Percentiles rank a stretch among this genome's conserved stretches.
phyloP scores from a whole-genome alignment of 2,113 vertebrate genomes.

The Rhinopithecus roxellana region DNA sequence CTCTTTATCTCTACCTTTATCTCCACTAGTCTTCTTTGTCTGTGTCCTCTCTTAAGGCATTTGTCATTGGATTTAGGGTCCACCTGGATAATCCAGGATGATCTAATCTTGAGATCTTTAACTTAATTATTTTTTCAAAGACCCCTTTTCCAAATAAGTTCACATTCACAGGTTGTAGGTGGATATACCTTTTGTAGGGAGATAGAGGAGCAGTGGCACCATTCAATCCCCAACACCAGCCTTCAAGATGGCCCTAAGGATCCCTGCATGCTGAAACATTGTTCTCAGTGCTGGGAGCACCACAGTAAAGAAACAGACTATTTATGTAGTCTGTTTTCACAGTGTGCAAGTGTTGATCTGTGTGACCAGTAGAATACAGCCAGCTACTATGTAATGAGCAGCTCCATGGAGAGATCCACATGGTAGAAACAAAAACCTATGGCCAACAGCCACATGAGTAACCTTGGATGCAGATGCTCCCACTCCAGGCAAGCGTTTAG shows the following conservation, averaged over 20 bases:
- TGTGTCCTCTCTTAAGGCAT: not conserved
- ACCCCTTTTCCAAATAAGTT: not conserved
- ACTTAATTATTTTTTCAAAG: not conserved
- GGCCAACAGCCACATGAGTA: not conserved
- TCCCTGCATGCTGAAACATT: no score
- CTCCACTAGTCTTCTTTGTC: not conserved
- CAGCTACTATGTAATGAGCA: not conserved
- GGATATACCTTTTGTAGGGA: not conserved
- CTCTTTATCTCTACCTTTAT: not conserved
- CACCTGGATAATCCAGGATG: not conserved
- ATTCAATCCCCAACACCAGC: not conserved
- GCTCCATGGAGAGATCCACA: not conserved
- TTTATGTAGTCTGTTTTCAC: not conserved
- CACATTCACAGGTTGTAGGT: not conserved
- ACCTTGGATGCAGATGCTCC: not conserved
- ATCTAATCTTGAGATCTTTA: not conserved
- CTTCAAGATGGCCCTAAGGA: not conserved
- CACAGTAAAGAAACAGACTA: no score
- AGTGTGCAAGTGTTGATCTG: not conserved
- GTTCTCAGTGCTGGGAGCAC: no score
- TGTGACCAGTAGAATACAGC: not conserved
- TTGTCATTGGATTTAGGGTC: not conserved
- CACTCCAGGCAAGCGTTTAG: not conserved
- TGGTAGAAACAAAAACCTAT: not conserved
- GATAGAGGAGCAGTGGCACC: not conserved